Percentiles rank a stretch among this genome's conserved stretches.
Conservation (phyloP, 1,140 invertebrate species). For the Piezodorus guildinii region DNA sequence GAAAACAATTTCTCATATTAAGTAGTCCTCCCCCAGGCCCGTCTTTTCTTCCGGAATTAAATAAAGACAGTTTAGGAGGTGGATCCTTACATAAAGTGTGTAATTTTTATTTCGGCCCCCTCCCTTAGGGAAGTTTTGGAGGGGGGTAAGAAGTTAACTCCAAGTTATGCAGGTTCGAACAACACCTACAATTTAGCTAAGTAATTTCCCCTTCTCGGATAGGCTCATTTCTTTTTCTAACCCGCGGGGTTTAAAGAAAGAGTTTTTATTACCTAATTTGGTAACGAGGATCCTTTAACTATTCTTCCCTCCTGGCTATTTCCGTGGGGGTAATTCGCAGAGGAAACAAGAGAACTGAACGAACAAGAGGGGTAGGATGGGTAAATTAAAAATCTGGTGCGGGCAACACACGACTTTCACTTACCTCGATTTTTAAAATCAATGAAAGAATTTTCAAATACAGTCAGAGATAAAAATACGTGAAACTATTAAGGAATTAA, state of each 20-base stretch:
- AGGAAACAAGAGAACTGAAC: too few relatives aligned
- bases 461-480: too few relatives aligned
- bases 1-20: slow-evolving; percentile 7
- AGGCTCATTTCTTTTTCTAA: neutral
- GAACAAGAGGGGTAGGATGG: too few relatives aligned
- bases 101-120: neutral
- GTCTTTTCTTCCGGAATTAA: neutral
- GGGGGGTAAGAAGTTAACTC: neutral
- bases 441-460: too few relatives aligned
- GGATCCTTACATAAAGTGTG: slow-evolving; percentile 7
- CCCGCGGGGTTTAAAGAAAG: neutral
- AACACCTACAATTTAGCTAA: neutral
- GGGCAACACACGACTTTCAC: too few relatives aligned
- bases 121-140: neutral
- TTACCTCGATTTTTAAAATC: too few relatives aligned
- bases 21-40: neutral
- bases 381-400: too few relatives aligned
- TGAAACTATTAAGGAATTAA: too few relatives aligned
- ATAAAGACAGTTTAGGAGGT: slow-evolving; percentile 2
- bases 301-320: too few relatives aligned
- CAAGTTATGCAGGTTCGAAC: neutral
- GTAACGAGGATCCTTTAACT: too few relatives aligned
- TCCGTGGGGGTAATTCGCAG: too few relatives aligned
- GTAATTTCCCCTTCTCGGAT: neutral
- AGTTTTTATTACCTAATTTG: too few relatives aligned